These are phyloP conservation scores for Dipodomys spectabilis DNA, from an alignment of 2,113 vertebrate genomes.

Conservation along the genomic window DNA sequence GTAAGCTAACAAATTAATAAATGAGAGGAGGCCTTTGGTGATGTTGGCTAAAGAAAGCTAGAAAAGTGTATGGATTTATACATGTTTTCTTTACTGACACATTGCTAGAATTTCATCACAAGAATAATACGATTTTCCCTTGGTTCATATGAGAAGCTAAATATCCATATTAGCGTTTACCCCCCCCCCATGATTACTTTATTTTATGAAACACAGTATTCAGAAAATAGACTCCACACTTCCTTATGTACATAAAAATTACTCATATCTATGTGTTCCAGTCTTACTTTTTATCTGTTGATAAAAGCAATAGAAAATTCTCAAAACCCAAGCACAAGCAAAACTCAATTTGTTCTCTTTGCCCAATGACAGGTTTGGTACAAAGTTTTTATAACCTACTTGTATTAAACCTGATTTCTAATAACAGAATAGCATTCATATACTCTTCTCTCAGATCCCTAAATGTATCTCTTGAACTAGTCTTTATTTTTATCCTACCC, in stretches of 20 bases:
- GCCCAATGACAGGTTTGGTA: not conserved
- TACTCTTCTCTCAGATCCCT: not conserved
- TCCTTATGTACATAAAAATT: not conserved
- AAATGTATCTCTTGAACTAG: not conserved
- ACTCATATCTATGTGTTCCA: not conserved
- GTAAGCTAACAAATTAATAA: too few relatives aligned
- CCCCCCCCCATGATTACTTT: not conserved
- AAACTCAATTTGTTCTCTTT: not conserved
- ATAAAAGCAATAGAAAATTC: not conserved
- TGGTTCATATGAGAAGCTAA: not conserved
- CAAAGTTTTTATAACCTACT: not conserved
- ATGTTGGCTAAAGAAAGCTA: too few relatives aligned
- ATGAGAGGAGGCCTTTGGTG: too few relatives aligned
- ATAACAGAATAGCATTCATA: not conserved
- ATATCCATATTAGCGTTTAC: not conserved
- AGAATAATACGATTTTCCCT: not conserved
- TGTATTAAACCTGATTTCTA: slow-evolving; percentile 29
- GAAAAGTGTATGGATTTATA: too few relatives aligned
- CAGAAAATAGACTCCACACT: slow-evolving; percentile 18
- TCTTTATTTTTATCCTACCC: not conserved
- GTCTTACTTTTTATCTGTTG: not conserved
- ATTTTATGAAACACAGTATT: slow-evolving; percentile 15
- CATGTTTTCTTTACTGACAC: not conserved
- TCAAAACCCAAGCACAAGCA: not conserved
- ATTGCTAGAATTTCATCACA: slow-evolving; percentile 5